Evolutionary conservation across 1,140 invertebrate species (phyloP).

Genomic region (Hylaeus anthracinus): DNA sequence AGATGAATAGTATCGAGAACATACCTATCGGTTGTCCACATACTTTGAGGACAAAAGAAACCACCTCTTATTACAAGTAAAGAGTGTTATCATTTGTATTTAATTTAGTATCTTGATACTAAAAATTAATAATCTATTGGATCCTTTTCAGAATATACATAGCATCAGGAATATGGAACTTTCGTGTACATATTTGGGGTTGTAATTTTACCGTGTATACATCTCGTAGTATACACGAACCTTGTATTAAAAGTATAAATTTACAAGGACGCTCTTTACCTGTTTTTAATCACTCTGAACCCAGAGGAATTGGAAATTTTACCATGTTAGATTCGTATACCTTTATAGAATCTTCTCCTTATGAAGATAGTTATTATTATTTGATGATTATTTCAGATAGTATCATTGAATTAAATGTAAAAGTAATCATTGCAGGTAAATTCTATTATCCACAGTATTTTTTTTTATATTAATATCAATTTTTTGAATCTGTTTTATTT

Average conservation of each 20-base stretch:
- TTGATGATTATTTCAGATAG: conserved; percentile 80
- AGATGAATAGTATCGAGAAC: conserved; percentile 74
- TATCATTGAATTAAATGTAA: conserved; percentile 77
- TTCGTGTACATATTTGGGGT: conserved; percentile 78
- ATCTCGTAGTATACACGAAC: conserved; percentile 52
- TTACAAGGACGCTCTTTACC: conserved; percentile 78
- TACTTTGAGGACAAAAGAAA: conserved; percentile 73
- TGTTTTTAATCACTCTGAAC: conserved; percentile 72
- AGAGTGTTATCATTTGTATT: conserved; percentile 7
- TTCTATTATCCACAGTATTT: background rate
- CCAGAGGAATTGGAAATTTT: conserved; percentile 69
- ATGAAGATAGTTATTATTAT: conserved; percentile 82
- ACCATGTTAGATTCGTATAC: conserved; percentile 72
- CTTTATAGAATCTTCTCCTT: conserved; percentile 79
- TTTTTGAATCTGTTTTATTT: background rate
- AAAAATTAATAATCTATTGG: conserved; percentile 1
- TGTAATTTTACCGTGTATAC: conserved; percentile 76
- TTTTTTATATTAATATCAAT: background rate
- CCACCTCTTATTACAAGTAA: conserved; percentile 80
- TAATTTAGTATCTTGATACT: background rate
- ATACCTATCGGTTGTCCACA: conserved; percentile 75
- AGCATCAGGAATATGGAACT: conserved; percentile 79
- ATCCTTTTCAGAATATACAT: conserved; percentile 80
- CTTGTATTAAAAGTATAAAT: conserved; percentile 77
- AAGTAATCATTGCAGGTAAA: conserved; percentile 77